phyloP scores from a whole-genome alignment of 2,888 invertebrate species.

The Noctua pronuba region DNA sequence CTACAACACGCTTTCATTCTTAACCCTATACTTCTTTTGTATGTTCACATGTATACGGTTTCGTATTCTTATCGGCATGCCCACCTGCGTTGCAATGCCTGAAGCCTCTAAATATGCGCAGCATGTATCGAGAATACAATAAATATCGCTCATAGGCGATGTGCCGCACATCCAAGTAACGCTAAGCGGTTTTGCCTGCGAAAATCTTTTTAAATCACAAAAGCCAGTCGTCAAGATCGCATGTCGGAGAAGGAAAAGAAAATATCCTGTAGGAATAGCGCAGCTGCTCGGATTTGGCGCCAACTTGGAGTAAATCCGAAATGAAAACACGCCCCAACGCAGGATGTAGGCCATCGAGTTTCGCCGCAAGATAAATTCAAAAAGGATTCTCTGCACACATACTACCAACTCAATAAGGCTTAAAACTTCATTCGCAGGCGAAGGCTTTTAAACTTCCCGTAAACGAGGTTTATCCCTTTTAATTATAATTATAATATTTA shows the following conservation, averaged over 20 bases:
- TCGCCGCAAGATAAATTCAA: slow-evolving; percentile 84
- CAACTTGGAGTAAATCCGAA: slow-evolving; percentile 88
- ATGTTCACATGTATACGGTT: slow-evolving; percentile 28
- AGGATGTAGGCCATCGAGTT: slow-evolving; percentile 85
- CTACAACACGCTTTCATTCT: neutral
- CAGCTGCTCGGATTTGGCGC: slow-evolving; percentile 87
- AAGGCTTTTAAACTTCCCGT: slow-evolving; percentile 81
- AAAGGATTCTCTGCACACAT: slow-evolving; percentile 83
- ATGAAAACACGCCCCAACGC: slow-evolving; percentile 85
- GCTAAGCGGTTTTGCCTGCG: slow-evolving; percentile 85
- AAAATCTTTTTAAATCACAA: slow-evolving; percentile 90
- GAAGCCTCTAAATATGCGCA: slow-evolving; percentile 49
- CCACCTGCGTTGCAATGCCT: slow-evolving; percentile 39
- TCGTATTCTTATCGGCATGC: slow-evolving; percentile 23
- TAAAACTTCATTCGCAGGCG: slow-evolving; percentile 84
- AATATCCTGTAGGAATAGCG: slow-evolving; percentile 85
- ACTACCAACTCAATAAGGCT: slow-evolving; percentile 88
- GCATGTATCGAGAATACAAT: slow-evolving; percentile 57
- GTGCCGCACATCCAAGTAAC: slow-evolving; percentile 73
- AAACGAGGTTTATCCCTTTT: slow-evolving; percentile 83
- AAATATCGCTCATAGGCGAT: slow-evolving; percentile 76
- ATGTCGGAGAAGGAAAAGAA: slow-evolving; percentile 87
- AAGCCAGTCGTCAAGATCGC: slow-evolving; percentile 88
- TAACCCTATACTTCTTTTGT: slow-evolving; percentile 13
- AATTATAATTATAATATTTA: slow-evolving; percentile 79